Conservation (phyloP, 1,140 invertebrate genomes). For the Schlechtendalia chinensis region DNA sequence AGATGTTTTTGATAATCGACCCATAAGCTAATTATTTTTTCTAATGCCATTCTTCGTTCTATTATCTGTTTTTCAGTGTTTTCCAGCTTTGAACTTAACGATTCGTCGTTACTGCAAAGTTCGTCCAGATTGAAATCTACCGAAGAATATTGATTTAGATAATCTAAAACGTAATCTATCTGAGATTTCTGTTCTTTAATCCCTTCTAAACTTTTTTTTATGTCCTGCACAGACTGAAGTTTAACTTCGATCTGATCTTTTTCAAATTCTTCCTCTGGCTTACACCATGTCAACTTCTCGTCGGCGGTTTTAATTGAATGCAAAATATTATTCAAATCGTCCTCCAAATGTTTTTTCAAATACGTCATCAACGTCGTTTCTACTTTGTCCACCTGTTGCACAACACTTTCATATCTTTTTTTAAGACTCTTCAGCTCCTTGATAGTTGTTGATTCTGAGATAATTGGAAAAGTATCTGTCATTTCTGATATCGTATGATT, state of each 20-base stretch:
- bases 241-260: constrained; percentile 92
- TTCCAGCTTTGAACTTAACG: background rate
- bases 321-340: constrained; percentile 78
- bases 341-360: constrained; percentile 82
- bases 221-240: constrained; percentile 74
- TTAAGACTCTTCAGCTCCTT: constrained; percentile 78
- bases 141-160: constrained; percentile 37
- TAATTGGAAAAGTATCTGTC: constrained; percentile 73
- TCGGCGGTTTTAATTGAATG: constrained; percentile 74
- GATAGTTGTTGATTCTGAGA: constrained; percentile 68
- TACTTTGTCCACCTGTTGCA: constrained; percentile 75
- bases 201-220: constrained; percentile 70
- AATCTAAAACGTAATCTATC: constrained; percentile 65
- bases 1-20: constrained; percentile 20
- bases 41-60: background rate
- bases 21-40: constrained; percentile 57
- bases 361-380: constrained; percentile 75
- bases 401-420: constrained; percentile 73
- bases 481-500: constrained; percentile 69
- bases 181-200: constrained; percentile 67
- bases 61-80: constrained; percentile 10
- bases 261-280: constrained; percentile 81
- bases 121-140: constrained; percentile 33
- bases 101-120: background rate
- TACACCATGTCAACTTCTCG: constrained; percentile 91